phyloP scores from a whole-genome alignment of 2,888 invertebrate genomes.

The Sylvicola cinctus region DNA sequence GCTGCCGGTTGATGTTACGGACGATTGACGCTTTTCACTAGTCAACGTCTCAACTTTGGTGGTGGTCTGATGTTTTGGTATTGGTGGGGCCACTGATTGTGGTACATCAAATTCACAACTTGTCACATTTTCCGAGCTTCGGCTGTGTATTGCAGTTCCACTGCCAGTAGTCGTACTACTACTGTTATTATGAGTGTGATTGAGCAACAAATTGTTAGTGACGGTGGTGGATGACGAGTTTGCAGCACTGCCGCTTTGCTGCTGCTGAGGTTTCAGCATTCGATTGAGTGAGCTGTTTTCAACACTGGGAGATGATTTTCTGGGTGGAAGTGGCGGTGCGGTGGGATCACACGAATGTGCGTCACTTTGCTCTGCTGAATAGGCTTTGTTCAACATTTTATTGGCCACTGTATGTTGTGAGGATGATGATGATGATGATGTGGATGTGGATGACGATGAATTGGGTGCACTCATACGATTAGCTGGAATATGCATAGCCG shows the following conservation, averaged over 20 bases:
- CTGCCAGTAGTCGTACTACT: too few relatives aligned
- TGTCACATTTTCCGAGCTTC: conserved; percentile 18
- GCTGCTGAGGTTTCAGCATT: conserved; percentile 9
- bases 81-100: conserved; percentile 22
- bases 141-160: conserved; percentile 9
- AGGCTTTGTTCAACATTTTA: conserved; percentile 10
- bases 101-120: conserved; percentile 14
- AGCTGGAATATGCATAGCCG: background rate
- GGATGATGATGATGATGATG: conserved; percentile 10
- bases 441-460: conserved; percentile 9
- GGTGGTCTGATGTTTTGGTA: conserved; percentile 18
- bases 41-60: conserved; percentile 17
- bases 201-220: conserved; percentile 15
- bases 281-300: conserved; percentile 15
- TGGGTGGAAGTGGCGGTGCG: conserved; percentile 32
- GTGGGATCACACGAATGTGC: conserved; percentile 12
- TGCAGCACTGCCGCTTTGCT: conserved; percentile 8
- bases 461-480: conserved; percentile 21
- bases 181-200: conserved; percentile 21
- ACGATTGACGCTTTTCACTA: conserved; percentile 12
- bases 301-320: conserved; percentile 29
- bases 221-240: too few relatives aligned
- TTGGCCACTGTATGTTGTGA: conserved; percentile 4
- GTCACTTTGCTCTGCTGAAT: conserved; percentile 14
- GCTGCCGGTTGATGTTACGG: background rate